A percentile compares a stretch with the other conserved stretches of the same genome.
phyloP scores from a whole-genome alignment of 2,888 invertebrate species.

The Endotricha flammealis region DNA sequence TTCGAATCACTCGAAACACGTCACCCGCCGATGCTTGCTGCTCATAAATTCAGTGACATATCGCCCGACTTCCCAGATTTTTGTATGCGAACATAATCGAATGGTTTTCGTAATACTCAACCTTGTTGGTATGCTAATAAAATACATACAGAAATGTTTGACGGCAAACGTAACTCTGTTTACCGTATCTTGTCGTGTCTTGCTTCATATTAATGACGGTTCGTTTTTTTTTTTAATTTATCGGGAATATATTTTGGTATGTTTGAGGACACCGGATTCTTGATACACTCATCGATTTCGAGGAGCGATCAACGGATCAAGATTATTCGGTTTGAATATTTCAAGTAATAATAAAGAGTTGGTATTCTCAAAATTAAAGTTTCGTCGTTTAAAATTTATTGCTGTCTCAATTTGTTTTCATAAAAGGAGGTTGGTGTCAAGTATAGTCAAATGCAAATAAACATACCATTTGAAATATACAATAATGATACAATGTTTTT shows the following conservation, averaged over 20 bases:
- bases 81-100: constrained; percentile 42
- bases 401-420: too few species aligned
- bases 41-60: constrained; percentile 73
- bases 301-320: constrained; percentile 15
- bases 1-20: constrained; percentile 60
- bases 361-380: too few species aligned
- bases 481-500: too few species aligned
- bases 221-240: constrained; percentile 54
- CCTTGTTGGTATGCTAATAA: constrained; percentile 4
- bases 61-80: constrained; percentile 60
- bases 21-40: constrained; percentile 50
- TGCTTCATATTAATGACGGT: constrained; percentile 63
- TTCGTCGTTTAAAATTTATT: too few species aligned
- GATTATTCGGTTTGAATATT: constrained; percentile 8
- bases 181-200: constrained; percentile 48
- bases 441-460: too few species aligned
- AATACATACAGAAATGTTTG: background rate
- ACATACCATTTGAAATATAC: too few species aligned
- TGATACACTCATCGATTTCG: constrained; percentile 22
- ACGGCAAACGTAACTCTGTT: constrained; percentile 27
- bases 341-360: too few species aligned
- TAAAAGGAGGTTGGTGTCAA: too few species aligned
- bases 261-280: constrained; percentile 35
- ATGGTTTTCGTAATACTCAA: constrained; percentile 20
- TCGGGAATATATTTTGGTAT: constrained; percentile 50